Percentiles rank a stretch among this genome's conserved stretches.
These are phyloP conservation scores for Steinernema feltiae DNA, from an alignment of 1,140 invertebrate genomes.

Conservation along the genomic window DNA sequence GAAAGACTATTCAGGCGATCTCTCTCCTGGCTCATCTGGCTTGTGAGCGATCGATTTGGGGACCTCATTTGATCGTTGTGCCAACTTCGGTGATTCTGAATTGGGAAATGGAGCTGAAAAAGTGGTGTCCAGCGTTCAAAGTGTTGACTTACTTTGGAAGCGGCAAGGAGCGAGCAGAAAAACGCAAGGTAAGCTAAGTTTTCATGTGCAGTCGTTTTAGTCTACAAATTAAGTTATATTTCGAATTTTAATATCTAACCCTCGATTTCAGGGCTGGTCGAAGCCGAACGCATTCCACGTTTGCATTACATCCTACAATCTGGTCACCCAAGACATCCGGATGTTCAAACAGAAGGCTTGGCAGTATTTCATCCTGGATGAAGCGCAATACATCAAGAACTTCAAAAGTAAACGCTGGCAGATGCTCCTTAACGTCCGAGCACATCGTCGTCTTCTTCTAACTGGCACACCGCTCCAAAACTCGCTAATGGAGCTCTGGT, in stretches of 20 bases:
- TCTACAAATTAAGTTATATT: too few relatives aligned
- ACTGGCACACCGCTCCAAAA: conserved; percentile 99
- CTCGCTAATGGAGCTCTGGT: conserved; percentile 98
- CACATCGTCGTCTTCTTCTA: conserved; percentile 79
- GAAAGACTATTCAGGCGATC: conserved; percentile 99
- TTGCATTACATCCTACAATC: conserved; percentile 98
- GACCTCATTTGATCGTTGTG: conserved; percentile 96
- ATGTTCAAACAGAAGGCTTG: conserved; percentile 91
- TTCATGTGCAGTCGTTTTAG: too few relatives aligned
- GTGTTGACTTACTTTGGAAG: conserved; percentile 97
- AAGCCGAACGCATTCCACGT: conserved; percentile 99
- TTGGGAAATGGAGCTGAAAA: conserved; percentile 99
- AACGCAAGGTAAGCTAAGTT: conserved; percentile 71
- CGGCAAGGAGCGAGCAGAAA: conserved; percentile 89
- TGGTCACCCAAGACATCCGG: conserved; percentile 96
- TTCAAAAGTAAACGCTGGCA: conserved; percentile 99
- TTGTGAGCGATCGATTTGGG: conserved; percentile 89
- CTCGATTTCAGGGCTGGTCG: conserved; percentile 75
- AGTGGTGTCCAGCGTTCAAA: conserved; percentile 99
- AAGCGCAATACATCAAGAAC: conserved; percentile 99
- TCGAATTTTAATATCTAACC: background rate
- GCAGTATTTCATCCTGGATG: conserved; percentile 98
- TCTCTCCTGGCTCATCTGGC: conserved; percentile 91
- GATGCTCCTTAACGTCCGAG: conserved; percentile 88
- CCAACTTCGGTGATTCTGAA: conserved; percentile 99